Evolutionary conservation across 2,113 vertebrate genomes (phyloP).

Genomic region (Solenodon paradoxus): DNA sequence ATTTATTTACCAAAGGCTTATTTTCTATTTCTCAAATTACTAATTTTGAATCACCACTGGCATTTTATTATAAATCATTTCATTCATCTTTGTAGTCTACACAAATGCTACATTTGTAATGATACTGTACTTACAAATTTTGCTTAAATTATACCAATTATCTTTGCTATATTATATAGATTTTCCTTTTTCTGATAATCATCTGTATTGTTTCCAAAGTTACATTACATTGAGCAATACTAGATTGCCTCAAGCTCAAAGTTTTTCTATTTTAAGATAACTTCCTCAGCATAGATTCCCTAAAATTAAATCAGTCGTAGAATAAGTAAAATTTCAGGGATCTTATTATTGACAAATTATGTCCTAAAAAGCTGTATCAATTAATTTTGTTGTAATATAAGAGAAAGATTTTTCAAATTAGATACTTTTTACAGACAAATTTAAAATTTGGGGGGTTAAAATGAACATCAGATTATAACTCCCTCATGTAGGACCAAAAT

Average conservation of each 20-base stretch:
- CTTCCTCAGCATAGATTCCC: neutral
- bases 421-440: neutral
- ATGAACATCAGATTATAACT: neutral
- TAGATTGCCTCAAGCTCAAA: neutral
- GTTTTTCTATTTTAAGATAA: neutral
- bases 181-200: neutral
- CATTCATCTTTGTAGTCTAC: neutral
- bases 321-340: neutral
- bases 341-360: neutral
- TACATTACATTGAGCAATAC: neutral
- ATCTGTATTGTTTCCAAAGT: neutral
- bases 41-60: neutral
- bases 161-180: neutral
- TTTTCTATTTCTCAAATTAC: neutral
- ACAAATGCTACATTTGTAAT: constrained; percentile 4
- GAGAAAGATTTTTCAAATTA: neutral
- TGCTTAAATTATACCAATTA: neutral
- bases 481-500: neutral
- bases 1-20: neutral
- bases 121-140: neutral
- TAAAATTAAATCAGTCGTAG: neutral
- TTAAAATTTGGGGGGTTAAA: neutral
- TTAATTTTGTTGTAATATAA: neutral
- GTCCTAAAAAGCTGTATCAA: neutral
- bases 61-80: neutral